Conservation (phyloP, 2,797 vertebrate genomes). For the Loriculus beryllinus region DNA sequence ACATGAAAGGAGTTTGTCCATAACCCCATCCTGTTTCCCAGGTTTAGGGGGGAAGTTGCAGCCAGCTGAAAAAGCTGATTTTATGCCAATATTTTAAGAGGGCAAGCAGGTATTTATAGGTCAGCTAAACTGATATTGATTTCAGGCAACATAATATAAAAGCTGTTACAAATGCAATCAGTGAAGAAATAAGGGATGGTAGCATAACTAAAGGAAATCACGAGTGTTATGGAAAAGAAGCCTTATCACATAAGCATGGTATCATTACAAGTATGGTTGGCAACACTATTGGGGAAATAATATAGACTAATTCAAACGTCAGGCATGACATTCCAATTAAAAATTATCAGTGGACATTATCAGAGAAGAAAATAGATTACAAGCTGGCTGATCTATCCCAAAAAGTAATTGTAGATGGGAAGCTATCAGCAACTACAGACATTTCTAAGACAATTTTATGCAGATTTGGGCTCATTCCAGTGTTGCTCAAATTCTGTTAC, state of each 20-base stretch:
- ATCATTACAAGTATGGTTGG: background rate
- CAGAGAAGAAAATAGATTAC: slow-evolving; percentile 16
- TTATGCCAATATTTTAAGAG: slow-evolving; percentile 18
- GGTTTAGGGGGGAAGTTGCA: background rate
- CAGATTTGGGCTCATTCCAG: background rate
- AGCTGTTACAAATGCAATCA: background rate
- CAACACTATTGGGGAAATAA: background rate
- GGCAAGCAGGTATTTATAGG: background rate
- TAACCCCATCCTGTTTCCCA: background rate
- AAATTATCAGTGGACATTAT: slow-evolving; percentile 33
- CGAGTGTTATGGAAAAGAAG: background rate
- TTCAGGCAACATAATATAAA: slow-evolving; percentile 12
- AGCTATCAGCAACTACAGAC: background rate
- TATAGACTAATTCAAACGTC: background rate
- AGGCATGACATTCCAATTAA: slow-evolving; percentile 35
- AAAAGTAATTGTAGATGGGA: slow-evolving; percentile 10
- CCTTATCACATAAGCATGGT: background rate
- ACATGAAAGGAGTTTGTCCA: background rate
- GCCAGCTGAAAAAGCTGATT: background rate
- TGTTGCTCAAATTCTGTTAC: background rate
- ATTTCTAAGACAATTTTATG: background rate
- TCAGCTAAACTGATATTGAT: background rate
- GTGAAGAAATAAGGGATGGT: background rate
- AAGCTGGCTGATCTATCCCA: background rate
- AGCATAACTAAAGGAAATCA: slow-evolving; percentile 5